Evolutionary conservation across 2,888 invertebrate genomes (phyloP), one percentile per base, ranked within the genome.

Genomic region (Tethea ocularis): DNA sequence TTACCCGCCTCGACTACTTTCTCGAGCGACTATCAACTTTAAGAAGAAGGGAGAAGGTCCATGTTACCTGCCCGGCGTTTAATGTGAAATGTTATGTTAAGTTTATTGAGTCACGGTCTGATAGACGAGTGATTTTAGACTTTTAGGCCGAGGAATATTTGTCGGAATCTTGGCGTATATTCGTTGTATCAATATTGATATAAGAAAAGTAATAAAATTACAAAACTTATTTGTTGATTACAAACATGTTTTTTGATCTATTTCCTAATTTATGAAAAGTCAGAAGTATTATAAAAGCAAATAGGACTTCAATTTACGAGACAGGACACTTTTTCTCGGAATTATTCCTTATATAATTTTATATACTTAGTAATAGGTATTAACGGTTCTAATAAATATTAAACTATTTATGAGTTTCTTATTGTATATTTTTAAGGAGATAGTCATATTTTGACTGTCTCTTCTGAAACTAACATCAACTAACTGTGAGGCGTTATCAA

Each of bases 61-160:
- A 46, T 20, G 20, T 36, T 54, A 22, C 36, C 20, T 5, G 22
- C 54, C 33, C 54, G 29, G 36, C 11, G 22, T 13, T 8, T 2
- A 36, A 20, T 13, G 54, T 17, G 15, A 17, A 54, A 54, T 11
- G 54, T 33, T 54, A 33, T 71, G 73, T 73, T 61, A 71, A 76
- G 69, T 80, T 81, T 81, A 81, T 78, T 73, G 77, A 73, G 79
- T 77, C 74, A 82, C 81, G 81, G 80, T 82, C 81, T 81, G 76
- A 73, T 81, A 75, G 74, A 74, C 74, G 73, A 75, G 73, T 77
- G 77, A 78, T 81, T 77, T 79, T 78, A 77, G 72, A 77, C 72
- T 74, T 72, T 68, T 72, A 78, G 75, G 72, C 72, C 67, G 46
- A 46, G 67, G 63, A 65, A 64, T 69, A 67, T 74, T 67, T 61